Evolutionary conservation across 2,888 invertebrate species (phyloP).

Genomic region (Noctua janthe): DNA sequence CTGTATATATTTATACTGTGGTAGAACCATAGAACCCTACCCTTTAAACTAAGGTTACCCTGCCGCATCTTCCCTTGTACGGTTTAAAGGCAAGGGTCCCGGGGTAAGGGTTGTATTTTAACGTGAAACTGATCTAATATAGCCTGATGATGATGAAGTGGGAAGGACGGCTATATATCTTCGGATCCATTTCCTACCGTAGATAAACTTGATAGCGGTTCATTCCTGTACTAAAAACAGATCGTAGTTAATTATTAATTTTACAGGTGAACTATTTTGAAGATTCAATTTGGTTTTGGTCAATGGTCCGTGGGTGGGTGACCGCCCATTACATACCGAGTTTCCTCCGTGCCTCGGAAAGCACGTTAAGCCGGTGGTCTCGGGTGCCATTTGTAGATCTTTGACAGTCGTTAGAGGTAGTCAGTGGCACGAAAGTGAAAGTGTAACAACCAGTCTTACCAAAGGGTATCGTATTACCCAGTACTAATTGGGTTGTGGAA

Average conservation of each 20-base stretch:
- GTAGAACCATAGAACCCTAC: background rate
- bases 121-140: conserved; percentile 16
- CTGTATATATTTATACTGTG: too few species aligned
- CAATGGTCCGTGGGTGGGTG: too few species aligned
- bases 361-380: too few species aligned
- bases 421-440: too few species aligned
- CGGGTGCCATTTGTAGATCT: too few species aligned
- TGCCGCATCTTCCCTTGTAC: conserved; percentile 3
- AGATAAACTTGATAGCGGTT: conserved; percentile 19
- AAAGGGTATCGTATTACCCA: too few species aligned
- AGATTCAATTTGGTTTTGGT: background rate
- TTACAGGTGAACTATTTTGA: background rate
- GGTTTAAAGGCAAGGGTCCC: conserved; percentile 5
- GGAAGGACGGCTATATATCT: conserved; percentile 12
- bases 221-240: background rate
- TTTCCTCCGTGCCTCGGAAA: too few species aligned
- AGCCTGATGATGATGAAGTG: conserved; percentile 49
- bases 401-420: too few species aligned
- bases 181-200: background rate
- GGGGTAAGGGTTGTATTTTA: conserved; percentile 6
- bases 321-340: too few species aligned
- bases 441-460: too few species aligned
- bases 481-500: too few species aligned
- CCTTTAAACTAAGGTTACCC: conserved; percentile 24
- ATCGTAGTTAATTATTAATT: background rate